phyloP scores from a whole-genome alignment of 1,140 invertebrate genomes.

The Sinella curviseta region DNA sequence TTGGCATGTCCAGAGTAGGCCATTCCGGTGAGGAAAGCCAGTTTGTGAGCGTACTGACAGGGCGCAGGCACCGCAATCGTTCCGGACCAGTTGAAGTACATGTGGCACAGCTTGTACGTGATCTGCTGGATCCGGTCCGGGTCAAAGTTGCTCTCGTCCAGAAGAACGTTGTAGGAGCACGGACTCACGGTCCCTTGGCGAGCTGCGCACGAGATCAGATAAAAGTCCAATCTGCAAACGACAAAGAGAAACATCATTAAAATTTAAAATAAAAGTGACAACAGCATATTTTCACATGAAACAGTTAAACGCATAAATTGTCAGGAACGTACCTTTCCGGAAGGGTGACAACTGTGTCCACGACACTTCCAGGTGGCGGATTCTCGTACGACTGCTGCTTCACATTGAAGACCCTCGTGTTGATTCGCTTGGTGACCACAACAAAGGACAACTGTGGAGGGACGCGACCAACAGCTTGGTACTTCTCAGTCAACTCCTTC shows the following conservation, averaged over 20 bases:
- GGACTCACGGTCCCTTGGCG: slow-evolving; percentile 77
- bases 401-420: slow-evolving; percentile 56
- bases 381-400: slow-evolving; percentile 52
- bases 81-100: slow-evolving; percentile 77
- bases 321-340: slow-evolving; percentile 56
- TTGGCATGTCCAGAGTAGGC: slow-evolving; percentile 53
- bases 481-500: neutral
- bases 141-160: slow-evolving; percentile 63
- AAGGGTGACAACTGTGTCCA: slow-evolving; percentile 61
- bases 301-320: neutral
- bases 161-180: slow-evolving; percentile 75
- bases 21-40: slow-evolving; percentile 72
- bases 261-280: neutral
- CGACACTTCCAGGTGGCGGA: slow-evolving; percentile 63
- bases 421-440: slow-evolving; percentile 63
- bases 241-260: slow-evolving; percentile 23
- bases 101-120: slow-evolving; percentile 76
- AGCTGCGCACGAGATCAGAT: slow-evolving; percentile 73
- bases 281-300: too few species aligned
- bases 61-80: slow-evolving; percentile 71
- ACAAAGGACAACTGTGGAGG: slow-evolving; percentile 61
- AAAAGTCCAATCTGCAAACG: slow-evolving; percentile 74
- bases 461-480: neutral
- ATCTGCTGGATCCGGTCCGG: slow-evolving; percentile 71
- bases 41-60: slow-evolving; percentile 81